Evolutionary conservation across 35 echinoderm and acorn worm genomes (phyloP).

Genomic region (Ophiothrix spiculata): DNA sequence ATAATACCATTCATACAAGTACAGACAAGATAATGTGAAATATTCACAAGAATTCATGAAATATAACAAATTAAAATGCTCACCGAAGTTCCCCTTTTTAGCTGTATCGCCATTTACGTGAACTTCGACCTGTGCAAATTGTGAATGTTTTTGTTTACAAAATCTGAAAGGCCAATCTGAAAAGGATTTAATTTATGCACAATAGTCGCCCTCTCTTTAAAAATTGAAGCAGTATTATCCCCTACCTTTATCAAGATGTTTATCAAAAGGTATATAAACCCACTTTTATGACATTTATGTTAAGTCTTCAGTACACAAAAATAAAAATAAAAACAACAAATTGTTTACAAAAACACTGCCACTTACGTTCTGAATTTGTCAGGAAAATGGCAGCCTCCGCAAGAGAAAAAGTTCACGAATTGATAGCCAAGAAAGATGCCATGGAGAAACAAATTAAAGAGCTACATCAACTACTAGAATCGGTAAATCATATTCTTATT

Average conservation of each 20-base stretch:
- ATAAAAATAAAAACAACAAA: not conserved
- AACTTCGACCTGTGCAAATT: not conserved
- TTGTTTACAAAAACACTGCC: not conserved
- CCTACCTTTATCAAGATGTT: no score
- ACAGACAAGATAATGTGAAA: no score
- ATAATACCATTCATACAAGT: no score
- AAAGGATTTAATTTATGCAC: not conserved
- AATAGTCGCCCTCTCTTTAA: not conserved
- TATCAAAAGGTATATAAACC: no score
- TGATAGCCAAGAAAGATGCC: slow-evolving; percentile 39
- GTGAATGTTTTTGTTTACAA: not conserved
- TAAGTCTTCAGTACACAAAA: no score
- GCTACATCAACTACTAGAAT: slow-evolving; percentile 30
- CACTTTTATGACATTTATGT: no score
- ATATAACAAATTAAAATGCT: no score
- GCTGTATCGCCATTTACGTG: not conserved
- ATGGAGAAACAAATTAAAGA: slow-evolving; percentile 46
- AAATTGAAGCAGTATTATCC: not conserved
- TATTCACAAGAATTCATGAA: no score
- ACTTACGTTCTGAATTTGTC: not conserved
- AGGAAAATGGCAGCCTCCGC: slow-evolving; percentile 45
- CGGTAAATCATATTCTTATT: no score
- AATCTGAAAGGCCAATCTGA: no score
- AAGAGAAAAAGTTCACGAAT: slow-evolving; percentile 29
- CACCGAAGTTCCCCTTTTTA: not conserved